Evolutionary conservation across 2,113 vertebrate genomes (phyloP), one percentile per base, ranked within the genome.

Genomic region (Thermophis baileyi): DNA sequence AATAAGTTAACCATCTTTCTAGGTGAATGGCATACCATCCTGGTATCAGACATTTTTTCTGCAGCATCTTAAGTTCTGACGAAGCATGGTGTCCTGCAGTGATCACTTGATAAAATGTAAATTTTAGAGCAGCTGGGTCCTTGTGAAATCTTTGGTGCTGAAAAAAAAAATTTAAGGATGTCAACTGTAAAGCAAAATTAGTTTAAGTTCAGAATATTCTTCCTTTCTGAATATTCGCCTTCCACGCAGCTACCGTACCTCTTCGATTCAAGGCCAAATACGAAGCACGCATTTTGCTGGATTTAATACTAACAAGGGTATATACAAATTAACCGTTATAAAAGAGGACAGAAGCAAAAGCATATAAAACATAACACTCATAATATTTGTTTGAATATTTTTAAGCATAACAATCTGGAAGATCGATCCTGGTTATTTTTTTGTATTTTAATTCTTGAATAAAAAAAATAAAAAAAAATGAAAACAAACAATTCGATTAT

Each of bases 21-120:
- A 99, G 98, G 96, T 99, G 99, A 89, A 97, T 98, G 92, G 98
- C 97, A 53, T 99, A 99, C 95, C 99, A 98, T 10, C 99, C 99
- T 0, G 99, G 99, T 11, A 98, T 96, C 93, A 99, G 97, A 91
- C 99, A 99, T 96, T 98, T 98, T 97, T 97, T 99, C 93, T 99
- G 99, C 22, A 99, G 97, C 89, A 98, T 98, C 91, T 98, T 97
- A 30, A 99, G 98, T 92, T 99, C 98, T 0, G 98, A 94, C 1
- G 98, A 98, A 3, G 98, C 98, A 6, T 96, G 98, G 14, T 97
- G 97, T 92, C 98, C 98, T 0, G 98, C 99, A 24, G 98, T 98
- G 96, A 99, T 99, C 94, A 99, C 99, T 95, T 99, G 98, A 94
- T 99, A 99, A 97, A 99, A 99, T 96, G 98, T 99, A 96, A 98